Conservation (phyloP, 2,888 invertebrate genomes). For the Melieria crassipennis region DNA sequence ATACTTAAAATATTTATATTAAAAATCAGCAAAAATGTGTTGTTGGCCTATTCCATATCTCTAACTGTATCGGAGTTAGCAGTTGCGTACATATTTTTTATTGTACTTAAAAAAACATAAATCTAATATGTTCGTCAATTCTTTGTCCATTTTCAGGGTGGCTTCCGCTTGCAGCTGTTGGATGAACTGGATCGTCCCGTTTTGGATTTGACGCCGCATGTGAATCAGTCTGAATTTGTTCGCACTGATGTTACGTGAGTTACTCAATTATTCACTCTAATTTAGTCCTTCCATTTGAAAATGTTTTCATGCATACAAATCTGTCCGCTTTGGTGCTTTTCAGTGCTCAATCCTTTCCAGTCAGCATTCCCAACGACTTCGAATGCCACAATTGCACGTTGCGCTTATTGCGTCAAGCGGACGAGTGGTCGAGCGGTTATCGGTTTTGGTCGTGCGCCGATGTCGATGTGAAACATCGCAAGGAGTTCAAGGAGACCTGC, state of each 20-base stretch:
- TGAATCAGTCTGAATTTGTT: conserved; percentile 82
- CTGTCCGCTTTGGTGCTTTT: background rate
- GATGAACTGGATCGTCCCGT: conserved; percentile 86
- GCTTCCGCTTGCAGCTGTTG: conserved; percentile 87
- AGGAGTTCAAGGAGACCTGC: conserved; percentile 84
- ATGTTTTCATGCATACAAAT: background rate
- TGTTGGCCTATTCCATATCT: too few relatives aligned
- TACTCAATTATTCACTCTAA: background rate
- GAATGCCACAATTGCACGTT: conserved; percentile 90
- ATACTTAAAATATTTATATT: too few relatives aligned
- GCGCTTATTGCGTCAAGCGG: conserved; percentile 87
- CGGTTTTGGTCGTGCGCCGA: conserved; percentile 97
- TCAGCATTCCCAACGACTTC: conserved; percentile 83
- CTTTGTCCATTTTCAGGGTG: conserved; percentile 76
- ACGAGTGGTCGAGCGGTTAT: conserved; percentile 88
- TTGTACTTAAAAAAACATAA: background rate
- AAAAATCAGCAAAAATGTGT: too few relatives aligned
- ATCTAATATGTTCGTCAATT: background rate
- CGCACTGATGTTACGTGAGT: conserved; percentile 89
- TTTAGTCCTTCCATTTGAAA: background rate
- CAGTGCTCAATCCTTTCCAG: conserved; percentile 84
- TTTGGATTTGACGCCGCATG: conserved; percentile 84
- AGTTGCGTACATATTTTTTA: too few relatives aligned
- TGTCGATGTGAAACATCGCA: conserved; percentile 82
- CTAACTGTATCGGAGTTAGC: too few relatives aligned